Evolutionary conservation across 2,113 vertebrate genomes (phyloP), one percentile per base, ranked within the genome.

Genomic region (Emydura subglobosa): DNA sequence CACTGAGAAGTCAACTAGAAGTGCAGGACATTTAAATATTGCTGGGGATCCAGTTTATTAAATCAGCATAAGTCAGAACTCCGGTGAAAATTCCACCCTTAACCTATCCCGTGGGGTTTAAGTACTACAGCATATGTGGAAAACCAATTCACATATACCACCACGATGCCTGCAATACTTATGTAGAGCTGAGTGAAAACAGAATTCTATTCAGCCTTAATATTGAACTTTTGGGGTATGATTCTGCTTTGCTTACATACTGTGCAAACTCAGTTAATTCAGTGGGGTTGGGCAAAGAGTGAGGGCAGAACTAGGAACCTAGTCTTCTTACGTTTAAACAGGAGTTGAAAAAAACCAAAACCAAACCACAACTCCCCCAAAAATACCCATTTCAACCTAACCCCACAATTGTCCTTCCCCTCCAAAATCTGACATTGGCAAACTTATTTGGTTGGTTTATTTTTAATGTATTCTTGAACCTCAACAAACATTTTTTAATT

Each of bases 381-480:
- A 93, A 88, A 61, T 10, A 68, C 17, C 65, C 65, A n/a, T 34
- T 31, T 16, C 17, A 9, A 68, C 34, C 17, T 68, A 68, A 72
- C 65, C 5, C 65, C n/a, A 39, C n/a, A 22, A 39, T n/a, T 39
- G 65, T 72, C 65, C 65, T 10, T 72, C 34, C 31, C 7, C 34
- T 39, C 65, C 65, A 22, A 72, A 53, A 21, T 3, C 3, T 1
- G 86, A 27, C 6, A 86, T 92, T 82, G 6, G 81, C 19, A 80
- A 89, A 92, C 39, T 34, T 14, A 82, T 79, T 82, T 87, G 10
- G 44, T 49, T 34, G 78, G 14, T 89, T 95, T 80, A 34, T 93
- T 92, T 93, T 57, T 78, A 89, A 78, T n/a, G 14, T 82, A 81
- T 25, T 86, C 27, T 81, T 59, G 27, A 92, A 94, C 79, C 50